Conservation (phyloP, 1,140 invertebrate species). For the Camponotus pennsylvanicus region DNA sequence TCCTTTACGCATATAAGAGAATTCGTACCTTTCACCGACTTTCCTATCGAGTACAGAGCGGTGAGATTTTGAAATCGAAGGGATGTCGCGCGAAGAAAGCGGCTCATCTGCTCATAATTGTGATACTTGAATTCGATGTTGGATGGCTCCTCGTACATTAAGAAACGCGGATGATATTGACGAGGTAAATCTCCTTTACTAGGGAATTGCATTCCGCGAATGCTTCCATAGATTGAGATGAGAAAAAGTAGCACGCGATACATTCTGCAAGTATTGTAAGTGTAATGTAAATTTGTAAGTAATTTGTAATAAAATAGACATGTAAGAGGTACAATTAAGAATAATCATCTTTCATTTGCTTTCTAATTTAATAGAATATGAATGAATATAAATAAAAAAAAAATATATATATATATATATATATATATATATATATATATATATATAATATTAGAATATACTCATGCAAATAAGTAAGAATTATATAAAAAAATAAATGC, state of each 20-base stretch:
- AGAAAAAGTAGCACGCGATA: constrained; percentile 56
- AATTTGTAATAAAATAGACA: too few relatives aligned
- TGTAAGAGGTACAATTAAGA: background rate
- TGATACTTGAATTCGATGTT: constrained; percentile 94
- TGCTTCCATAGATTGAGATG: constrained; percentile 39
- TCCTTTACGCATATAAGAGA: background rate
- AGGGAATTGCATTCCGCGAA: constrained; percentile 60
- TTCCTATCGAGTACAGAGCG: constrained; percentile 96
- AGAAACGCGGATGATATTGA: constrained; percentile 81
- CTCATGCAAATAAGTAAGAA: background rate
- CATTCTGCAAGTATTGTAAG: constrained; percentile 62
- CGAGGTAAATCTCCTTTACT: constrained; percentile 76
- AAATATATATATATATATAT: background rate
- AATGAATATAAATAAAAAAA: background rate
- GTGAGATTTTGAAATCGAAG: constrained; percentile 94
- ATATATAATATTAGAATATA: background rate
- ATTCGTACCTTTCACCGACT: constrained; percentile 94
- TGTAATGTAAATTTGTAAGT: background rate
- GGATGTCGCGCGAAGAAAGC: constrained; percentile 92
- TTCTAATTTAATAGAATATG: background rate
- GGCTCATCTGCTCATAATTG: constrained; percentile 94
- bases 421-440: background rate
- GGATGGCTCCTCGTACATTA: constrained; percentile 82
- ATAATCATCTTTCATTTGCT: background rate
- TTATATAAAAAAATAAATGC: background rate